Percentiles rank a stretch among this genome's conserved stretches.
phyloP scores from a whole-genome alignment of 2,888 invertebrate species.

The Mythimna lalbum region DNA sequence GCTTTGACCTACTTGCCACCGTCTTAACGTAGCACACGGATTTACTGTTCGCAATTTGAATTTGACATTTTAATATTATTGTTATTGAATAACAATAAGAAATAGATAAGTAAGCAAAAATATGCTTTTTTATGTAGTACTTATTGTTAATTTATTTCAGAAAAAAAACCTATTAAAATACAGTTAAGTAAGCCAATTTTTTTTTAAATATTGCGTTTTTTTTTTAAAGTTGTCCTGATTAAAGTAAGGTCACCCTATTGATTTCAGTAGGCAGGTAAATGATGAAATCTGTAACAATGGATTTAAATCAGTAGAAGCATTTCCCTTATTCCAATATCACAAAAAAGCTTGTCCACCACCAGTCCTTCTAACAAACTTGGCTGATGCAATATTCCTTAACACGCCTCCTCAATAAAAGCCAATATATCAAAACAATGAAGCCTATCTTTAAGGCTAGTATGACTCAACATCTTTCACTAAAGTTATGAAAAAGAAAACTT shows the following conservation, averaged over 20 bases:
- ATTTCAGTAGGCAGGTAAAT: not conserved
- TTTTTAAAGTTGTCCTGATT: not conserved
- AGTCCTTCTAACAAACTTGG: too few relatives aligned
- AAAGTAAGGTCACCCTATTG: not conserved
- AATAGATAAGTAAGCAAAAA: not conserved
- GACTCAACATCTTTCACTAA: too few relatives aligned
- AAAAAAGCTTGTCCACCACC: too few relatives aligned
- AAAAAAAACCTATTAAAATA: too few relatives aligned
- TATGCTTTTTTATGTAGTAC: too few relatives aligned
- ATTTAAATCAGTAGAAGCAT: not conserved
- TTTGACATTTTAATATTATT: constrained; percentile 23
- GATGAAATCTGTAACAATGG: not conserved
- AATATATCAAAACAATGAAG: too few relatives aligned
- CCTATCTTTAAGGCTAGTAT: too few relatives aligned
- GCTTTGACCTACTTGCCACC: constrained; percentile 56
- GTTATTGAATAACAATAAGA: not conserved
- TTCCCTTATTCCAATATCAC: too few relatives aligned
- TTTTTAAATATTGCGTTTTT: not conserved
- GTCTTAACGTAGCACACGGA: constrained; percentile 34
- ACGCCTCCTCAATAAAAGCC: too few relatives aligned
- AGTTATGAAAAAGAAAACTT: too few relatives aligned
- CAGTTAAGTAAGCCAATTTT: not conserved
- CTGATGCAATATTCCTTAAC: too few relatives aligned
- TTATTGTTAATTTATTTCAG: too few relatives aligned
- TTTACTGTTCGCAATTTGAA: constrained; percentile 18